Percentiles rank a stretch among this genome's conserved stretches.
Conservation (phyloP, 2,888 invertebrate genomes). For the Entomobrya multifasciata region DNA sequence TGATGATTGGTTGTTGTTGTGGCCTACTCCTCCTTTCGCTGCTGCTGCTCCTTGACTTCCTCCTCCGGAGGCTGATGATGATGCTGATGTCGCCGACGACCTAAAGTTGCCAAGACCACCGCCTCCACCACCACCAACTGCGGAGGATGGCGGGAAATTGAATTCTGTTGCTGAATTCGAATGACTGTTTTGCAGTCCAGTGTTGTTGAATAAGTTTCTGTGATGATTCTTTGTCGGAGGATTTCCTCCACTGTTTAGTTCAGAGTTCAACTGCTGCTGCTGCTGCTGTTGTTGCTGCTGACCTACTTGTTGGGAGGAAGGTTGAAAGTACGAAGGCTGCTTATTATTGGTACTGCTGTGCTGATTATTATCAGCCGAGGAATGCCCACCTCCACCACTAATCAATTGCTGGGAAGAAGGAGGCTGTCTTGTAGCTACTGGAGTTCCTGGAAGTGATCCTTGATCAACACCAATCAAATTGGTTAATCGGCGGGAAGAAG, state of each 20-base stretch:
- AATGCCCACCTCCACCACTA: constrained; percentile 32
- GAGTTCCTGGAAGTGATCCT: constrained; percentile 69
- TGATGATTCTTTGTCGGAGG: constrained; percentile 70
- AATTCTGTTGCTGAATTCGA: constrained; percentile 53
- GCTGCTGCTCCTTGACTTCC: no score
- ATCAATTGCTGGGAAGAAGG: constrained; percentile 40
- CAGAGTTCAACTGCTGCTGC: constrained; percentile 39
- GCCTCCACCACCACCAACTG: background rate
- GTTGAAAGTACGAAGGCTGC: constrained; percentile 56
- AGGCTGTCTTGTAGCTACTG: constrained; percentile 64
- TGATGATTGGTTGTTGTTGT: constrained; percentile 59
- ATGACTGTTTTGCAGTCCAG: constrained; percentile 47
- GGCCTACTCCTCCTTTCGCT: constrained; percentile 75
- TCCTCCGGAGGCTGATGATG: constrained; percentile 34
- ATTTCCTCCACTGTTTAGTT: constrained; percentile 34
- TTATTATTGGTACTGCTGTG: constrained; percentile 24
- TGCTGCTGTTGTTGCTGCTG: no score
- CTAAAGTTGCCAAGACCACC: constrained; percentile 48
- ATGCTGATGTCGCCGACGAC: constrained; percentile 22
- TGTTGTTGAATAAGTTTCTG: constrained; percentile 55
- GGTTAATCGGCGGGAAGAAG: constrained; percentile 82
- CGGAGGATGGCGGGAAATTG: constrained; percentile 47
- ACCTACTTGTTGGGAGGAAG: constrained; percentile 21
- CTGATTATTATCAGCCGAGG: constrained; percentile 18
- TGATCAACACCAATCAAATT: constrained; percentile 85